phyloP scores from a whole-genome alignment of 2,888 invertebrate genomes.

The Girardia tigrina region DNA sequence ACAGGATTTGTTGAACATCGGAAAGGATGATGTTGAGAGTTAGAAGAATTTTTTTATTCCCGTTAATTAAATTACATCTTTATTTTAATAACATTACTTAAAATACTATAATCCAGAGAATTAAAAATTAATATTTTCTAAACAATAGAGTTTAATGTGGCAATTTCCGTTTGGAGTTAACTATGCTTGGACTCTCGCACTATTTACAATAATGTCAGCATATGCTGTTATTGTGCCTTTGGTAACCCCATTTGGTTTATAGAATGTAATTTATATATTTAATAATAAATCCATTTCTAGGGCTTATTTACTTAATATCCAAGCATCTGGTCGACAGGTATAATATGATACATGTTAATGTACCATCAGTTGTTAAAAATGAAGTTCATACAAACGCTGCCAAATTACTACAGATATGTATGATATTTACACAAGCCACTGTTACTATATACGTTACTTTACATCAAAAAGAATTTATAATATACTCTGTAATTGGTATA shows the following conservation, averaged over 20 bases:
- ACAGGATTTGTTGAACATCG: too few relatives aligned
- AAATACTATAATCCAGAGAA: too few relatives aligned
- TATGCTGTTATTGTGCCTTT: constrained; percentile 1
- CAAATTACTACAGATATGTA: neutral
- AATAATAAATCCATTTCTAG: neutral
- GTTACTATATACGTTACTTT: neutral
- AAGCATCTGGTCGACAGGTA: neutral
- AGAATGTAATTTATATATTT: neutral
- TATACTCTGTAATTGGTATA: neutral
- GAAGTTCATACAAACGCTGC: neutral
- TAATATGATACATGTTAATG: constrained; percentile 1
- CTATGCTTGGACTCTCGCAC: neutral
- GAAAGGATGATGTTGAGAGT: too few relatives aligned
- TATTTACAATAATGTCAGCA: neutral
- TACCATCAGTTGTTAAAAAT: neutral
- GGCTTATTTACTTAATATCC: neutral
- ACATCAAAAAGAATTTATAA: neutral
- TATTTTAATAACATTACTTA: too few relatives aligned
- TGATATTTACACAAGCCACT: neutral
- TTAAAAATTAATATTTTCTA: too few relatives aligned
- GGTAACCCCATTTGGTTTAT: neutral
- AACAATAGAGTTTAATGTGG: neutral
- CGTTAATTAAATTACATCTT: too few relatives aligned
- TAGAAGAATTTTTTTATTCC: too few relatives aligned
- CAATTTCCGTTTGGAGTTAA: neutral